A percentile compares a stretch with the other conserved stretches of the same genome.
phyloP scores from a whole-genome alignment of 2,888 invertebrate species.

The Amphipoea oculea region DNA sequence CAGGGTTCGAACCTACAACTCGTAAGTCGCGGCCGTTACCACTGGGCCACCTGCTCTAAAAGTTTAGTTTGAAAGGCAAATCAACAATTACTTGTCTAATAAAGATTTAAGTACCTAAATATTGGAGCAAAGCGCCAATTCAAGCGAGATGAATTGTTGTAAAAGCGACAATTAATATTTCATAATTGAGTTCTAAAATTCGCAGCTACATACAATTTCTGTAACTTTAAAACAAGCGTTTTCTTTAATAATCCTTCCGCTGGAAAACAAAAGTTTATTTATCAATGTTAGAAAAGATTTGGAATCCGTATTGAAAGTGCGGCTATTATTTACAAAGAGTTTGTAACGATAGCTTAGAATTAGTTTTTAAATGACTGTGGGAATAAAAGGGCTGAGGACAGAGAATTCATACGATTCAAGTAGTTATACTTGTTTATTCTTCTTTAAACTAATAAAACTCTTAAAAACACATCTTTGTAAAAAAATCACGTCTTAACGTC shows the following conservation, averaged over 20 bases:
- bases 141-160: neutral
- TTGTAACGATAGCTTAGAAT: conserved; percentile 41
- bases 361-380: conserved; percentile 36
- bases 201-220: neutral
- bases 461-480: too few relatives aligned
- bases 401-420: too few relatives aligned
- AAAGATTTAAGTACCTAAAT: neutral
- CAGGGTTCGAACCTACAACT: neutral
- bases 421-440: too few relatives aligned
- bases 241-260: neutral
- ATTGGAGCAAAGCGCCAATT: neutral
- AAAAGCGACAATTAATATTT: conserved; percentile 4
- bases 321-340: conserved; percentile 47
- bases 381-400: too few relatives aligned
- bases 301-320: conserved; percentile 16
- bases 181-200: neutral
- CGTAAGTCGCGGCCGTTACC: too few relatives aligned
- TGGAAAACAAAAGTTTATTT: neutral
- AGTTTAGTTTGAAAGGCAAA: neutral
- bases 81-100: neutral
- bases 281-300: conserved; percentile 17
- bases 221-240: neutral
- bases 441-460: too few relatives aligned
- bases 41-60: neutral
- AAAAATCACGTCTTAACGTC: too few relatives aligned